Evolutionary conservation across 1,140 invertebrate genomes (phyloP), one percentile per base, ranked within the genome.

Genomic region (Ostrea denselamellosa): DNA sequence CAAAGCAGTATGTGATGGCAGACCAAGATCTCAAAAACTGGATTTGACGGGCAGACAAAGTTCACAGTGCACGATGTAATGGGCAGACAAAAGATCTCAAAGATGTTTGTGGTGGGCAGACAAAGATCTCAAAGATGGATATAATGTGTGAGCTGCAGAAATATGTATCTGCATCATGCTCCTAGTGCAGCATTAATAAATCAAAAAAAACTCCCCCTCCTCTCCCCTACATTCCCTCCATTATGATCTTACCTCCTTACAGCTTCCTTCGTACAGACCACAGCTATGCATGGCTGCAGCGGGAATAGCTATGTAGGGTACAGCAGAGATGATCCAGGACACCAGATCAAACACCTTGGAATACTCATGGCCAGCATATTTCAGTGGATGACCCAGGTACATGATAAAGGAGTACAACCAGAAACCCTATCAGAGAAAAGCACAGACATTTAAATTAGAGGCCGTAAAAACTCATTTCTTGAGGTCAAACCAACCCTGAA

Each of bases 301-400:
- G 2, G 90, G 85, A 22, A 93, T 89, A 17, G 90, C 91, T 17
- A 93, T 90, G 85, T 90, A 91, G 3, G 92, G 92, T 1, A 92
- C 83, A 12, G 84, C 90, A 3, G 91, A 91, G 14, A 93, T 89
- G 14, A 90, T 88, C 92, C 92, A 93, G 56, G 90, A 89, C 9
- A 92, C 85, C 12, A 90, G 85, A n/a, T 90, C 87, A 90, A 91
- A 93, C 0, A 89, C 85, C 10, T 89, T 71, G 12, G 87, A 68
- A 25, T 90, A 90, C 7, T 44, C 54, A 17, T 88, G 62, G 4
- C 88, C 62, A 0, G 44, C 56, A 68, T 91, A 90, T 0, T 83
- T 86, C 25, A 92, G 85, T 8, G 71, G 71, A 0, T 56, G n/a
- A 10, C 89, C 84, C 0, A 90, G 56, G 17, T 83, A 85, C 14